Base-by-base conservation (phyloP, 2,113 vertebrate genomes). In the mouse (Mus musculus) region DNA sequence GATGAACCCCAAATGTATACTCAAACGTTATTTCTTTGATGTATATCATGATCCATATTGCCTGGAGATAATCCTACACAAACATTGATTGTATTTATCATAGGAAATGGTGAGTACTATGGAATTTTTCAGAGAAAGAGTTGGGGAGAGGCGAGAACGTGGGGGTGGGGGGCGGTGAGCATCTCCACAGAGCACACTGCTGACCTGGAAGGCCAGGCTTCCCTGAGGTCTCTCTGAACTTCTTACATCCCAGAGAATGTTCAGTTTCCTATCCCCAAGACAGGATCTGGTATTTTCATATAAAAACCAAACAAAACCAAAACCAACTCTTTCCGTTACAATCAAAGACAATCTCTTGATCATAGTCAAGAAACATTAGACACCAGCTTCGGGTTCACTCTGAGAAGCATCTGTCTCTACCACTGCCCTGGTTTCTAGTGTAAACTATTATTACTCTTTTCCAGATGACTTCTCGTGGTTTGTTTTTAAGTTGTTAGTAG, bases 311-410 rank as follows among this genome's bases (percentile, higher is more conserved):
- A 13, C 11, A 69, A 33, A 69, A 69, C 2, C 12, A 33, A 69
- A 65, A 85, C 80, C 82, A 94, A 75, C 65, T 24, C 52, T 56
- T 80, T 56, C 19, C 33, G 30, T 92, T 84, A 90, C 16, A 78
- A 69, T 77, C 88, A 95, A 49, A 95, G 63, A 61, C 0, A 2
- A 56, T 88, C 91, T 63, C 12, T 93, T 93, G 46, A 85, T 94
- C 87, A 91, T 2, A 88, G 73, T 93, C 52, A 85, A 76, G 69
- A 90, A 80, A 65, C 42, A 49, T 36, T 20, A 94, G 69, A 86
- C 52, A 65, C 36, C 52, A 42, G 56, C 36, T n/a, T n/a, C 46
- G 5, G 28, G 22, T 54, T 65, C 28, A 24, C 22, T 61, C 24
- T 42, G 42, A 42, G 42, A 42, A 42, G 42, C 42, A 3, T 42